Base-by-base conservation (phyloP, 2,888 invertebrate species). In the Eupithecia centaureata region DNA sequence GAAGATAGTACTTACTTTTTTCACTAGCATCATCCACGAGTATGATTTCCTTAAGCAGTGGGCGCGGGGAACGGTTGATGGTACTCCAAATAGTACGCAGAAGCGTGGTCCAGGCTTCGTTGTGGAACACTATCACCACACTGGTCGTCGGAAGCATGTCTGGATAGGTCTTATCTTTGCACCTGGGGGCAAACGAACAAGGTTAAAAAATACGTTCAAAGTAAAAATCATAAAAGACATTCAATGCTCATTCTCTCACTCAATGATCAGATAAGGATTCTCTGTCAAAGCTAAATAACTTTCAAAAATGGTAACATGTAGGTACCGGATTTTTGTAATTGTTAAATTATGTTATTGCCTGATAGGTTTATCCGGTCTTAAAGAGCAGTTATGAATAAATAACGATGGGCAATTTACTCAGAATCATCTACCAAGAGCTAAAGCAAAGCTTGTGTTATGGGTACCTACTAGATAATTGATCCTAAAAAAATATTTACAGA, bases 51-150 rank as follows among this genome's bases (percentile, higher is more conserved):
- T 97, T 96, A 63, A 99, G 94, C 64, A 99, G 91, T 1, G 96
- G 94, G 68, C 95, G 94, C 5, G 99, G 99, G 1, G 99, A 99
- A 65, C 99, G 94, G 90, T 98, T 98, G 79, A 99, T 99, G 33
- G 98, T 98, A 86, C 98, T 99, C 97, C 98, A 98, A 42, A 99
- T 98, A 0, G 99, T 99, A 61, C 99, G 94, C 72, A 99, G 94
- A 25, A 99, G 94, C 0, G 99, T 99, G 54, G 98, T 96, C 99
- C 99, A 99, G 0, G 99, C 99, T 89, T 99, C 99, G 89, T 99
- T 99, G 94, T 99, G 99, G 93, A 99, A 99, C 63, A 99, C 99
- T 81, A 99, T 99, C 71, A 99, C 98, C 80, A 99, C 98, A 81
- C 98, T 98, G 27, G 99, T 99, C 52, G 97, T 96, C 5, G 99